A percentile compares a stretch with the other conserved stretches of the same genome.
phyloP scores from a whole-genome alignment of 1,140 invertebrate genomes.

The Zaprionus ghesquierei region DNA sequence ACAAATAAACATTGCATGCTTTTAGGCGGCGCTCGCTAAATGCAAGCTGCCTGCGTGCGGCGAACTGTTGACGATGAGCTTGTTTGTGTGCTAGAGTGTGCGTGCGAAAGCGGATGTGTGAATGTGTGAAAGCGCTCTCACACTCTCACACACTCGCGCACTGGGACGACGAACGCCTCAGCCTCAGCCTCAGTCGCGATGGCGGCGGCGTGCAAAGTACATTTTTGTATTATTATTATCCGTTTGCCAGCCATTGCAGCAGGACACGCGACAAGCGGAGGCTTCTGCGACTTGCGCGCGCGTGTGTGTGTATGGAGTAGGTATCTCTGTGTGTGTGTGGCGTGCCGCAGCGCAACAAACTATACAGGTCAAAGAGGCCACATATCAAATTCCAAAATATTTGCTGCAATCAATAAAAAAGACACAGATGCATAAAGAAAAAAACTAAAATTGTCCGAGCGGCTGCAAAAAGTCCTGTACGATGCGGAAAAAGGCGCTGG shows the following conservation, averaged over 20 bases:
- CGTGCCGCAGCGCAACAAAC: conserved; percentile 10
- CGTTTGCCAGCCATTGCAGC: conserved; percentile 52
- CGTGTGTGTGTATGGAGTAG: neutral
- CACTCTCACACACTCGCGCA: conserved; percentile 12
- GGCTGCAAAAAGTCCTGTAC: conserved; percentile 35
- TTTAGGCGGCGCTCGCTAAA: conserved; percentile 46
- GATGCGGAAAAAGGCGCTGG: conserved; percentile 15
- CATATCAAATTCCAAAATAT: neutral
- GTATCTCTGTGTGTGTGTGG: neutral
- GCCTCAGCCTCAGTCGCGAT: too few species aligned
- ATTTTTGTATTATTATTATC: conserved; percentile 53
- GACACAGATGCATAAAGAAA: neutral
- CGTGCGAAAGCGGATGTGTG: conserved; percentile 7
- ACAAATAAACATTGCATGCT: conserved; percentile 73
- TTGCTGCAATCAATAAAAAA: conserved; percentile 63
- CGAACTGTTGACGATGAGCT: neutral
- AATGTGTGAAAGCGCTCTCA: conserved; percentile 25
- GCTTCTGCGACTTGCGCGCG: neutral
- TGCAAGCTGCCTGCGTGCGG: conserved; percentile 28
- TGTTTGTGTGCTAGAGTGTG: neutral
- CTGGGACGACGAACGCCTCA: conserved; percentile 9
- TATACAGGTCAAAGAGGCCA: conserved; percentile 19
- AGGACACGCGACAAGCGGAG: conserved; percentile 32
- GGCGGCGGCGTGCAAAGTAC: conserved; percentile 39
- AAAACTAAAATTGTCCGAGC: conserved; percentile 31